These are phyloP conservation scores for Chunga burmeisteri DNA, from an alignment of 2,113 vertebrate genomes.

Conservation along the genomic window DNA sequence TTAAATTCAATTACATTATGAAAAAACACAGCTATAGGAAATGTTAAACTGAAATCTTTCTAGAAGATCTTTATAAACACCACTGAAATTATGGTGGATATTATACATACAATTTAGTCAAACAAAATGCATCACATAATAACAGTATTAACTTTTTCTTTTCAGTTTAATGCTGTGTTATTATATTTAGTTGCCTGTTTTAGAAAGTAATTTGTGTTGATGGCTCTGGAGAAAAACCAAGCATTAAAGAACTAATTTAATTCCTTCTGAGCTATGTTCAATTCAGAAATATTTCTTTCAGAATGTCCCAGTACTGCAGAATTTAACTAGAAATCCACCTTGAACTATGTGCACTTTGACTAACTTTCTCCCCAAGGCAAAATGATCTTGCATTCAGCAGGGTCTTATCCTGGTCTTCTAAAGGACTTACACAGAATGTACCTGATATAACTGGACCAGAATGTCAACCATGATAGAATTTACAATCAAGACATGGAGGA, in stretches of 20 bases:
- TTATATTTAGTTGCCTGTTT: constrained; percentile 77
- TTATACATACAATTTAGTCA: constrained; percentile 50
- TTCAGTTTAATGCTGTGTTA: constrained; percentile 67
- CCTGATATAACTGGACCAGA: constrained; percentile 61
- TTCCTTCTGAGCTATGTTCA: constrained; percentile 68
- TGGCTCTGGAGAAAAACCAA: constrained; percentile 75
- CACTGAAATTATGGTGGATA: constrained; percentile 26
- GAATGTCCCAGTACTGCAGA: constrained; percentile 30
- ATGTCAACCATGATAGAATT: constrained; percentile 71
- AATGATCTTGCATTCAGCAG: constrained; percentile 61
- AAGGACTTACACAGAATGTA: constrained; percentile 49
- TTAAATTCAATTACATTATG: constrained; percentile 33
- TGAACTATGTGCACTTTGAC: constrained; percentile 55
- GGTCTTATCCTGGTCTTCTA: constrained; percentile 63
- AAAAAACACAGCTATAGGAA: constrained; percentile 7
- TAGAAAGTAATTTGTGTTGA: constrained; percentile 79
- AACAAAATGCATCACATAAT: constrained; percentile 59
- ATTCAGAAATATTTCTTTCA: constrained; percentile 62
- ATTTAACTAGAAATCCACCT: constrained; percentile 63
- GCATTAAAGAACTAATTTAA: constrained; percentile 80
- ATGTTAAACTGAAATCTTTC: constrained; percentile 26
- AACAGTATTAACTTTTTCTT: constrained; percentile 64
- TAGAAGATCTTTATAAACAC: constrained; percentile 39
- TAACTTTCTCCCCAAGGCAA: constrained; percentile 56
- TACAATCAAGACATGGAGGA: constrained; percentile 53